These are phyloP conservation scores for Phymorhynchus buccinoides DNA, from an alignment of 1,140 invertebrate species.

Conservation along the genomic window DNA sequence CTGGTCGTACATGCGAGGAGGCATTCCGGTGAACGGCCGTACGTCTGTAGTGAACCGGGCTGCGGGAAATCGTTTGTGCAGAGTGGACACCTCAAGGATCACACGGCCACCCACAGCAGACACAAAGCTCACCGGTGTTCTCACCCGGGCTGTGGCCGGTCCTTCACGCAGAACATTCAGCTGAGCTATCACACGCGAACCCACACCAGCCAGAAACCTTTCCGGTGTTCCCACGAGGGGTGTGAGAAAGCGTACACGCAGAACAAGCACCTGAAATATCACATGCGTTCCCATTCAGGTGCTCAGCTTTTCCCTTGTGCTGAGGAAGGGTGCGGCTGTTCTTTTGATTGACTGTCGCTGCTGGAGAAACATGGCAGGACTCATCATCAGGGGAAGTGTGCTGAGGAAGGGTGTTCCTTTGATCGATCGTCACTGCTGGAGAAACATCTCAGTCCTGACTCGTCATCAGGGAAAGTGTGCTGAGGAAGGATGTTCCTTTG, in stretches of 20 bases:
- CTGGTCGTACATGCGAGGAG: not conserved
- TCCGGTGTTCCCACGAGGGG: not conserved
- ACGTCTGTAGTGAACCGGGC: not conserved
- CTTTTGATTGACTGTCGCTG: not conserved
- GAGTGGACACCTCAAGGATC: not conserved
- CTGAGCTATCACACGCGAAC: not conserved
- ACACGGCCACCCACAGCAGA: not conserved
- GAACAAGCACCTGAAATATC: not conserved
- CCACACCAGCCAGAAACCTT: not conserved
- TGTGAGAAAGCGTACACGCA: not conserved
- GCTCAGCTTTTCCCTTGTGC: not conserved
- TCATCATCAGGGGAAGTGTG: not conserved
- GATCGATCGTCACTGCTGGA: too few relatives aligned
- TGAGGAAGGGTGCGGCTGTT: not conserved
- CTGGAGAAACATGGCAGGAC: not conserved
- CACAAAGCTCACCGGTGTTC: not conserved
- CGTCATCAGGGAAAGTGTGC: too few relatives aligned
- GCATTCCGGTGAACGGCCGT: not conserved
- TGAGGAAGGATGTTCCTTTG: too few relatives aligned
- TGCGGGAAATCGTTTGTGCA: not conserved
- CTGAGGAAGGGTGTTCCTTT: too few relatives aligned
- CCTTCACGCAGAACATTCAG: not conserved
- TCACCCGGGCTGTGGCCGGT: not conserved
- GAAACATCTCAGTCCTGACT: too few relatives aligned
- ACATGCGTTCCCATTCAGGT: not conserved